Percentiles rank a stretch among this genome's conserved stretches.
Evolutionary conservation across 2,888 invertebrate species (phyloP).

Genomic region (Belgica antarctica): DNA sequence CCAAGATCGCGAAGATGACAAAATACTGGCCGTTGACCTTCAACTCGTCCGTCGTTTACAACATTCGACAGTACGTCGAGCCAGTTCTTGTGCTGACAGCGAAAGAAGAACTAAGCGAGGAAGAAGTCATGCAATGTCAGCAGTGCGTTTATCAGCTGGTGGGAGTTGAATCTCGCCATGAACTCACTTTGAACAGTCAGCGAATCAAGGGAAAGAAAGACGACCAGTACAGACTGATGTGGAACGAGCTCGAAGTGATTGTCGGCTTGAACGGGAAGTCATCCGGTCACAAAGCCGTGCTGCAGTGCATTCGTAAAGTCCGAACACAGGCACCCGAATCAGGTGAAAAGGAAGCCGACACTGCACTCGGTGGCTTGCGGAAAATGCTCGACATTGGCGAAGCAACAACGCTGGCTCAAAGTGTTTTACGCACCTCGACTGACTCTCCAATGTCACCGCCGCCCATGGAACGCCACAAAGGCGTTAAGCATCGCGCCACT

Average conservation of each 20-base stretch:
- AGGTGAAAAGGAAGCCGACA: constrained; percentile 61
- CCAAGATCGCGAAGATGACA: constrained; percentile 72
- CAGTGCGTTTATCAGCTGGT: constrained; percentile 79
- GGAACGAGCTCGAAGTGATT: constrained; percentile 83
- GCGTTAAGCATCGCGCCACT: constrained; percentile 19
- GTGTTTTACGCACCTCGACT: constrained; percentile 71
- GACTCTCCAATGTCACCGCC: constrained; percentile 85
- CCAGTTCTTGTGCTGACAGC: constrained; percentile 76
- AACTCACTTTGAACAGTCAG: constrained; percentile 65
- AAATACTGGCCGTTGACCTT: constrained; percentile 88
- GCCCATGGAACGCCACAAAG: constrained; percentile 52
- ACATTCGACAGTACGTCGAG: constrained; percentile 78
- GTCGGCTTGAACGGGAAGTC: constrained; percentile 76
- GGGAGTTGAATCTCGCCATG: constrained; percentile 78
- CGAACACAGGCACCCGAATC: constrained; percentile 61
- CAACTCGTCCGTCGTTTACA: constrained; percentile 83
- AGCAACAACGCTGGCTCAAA: constrained; percentile 55
- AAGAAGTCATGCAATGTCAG: constrained; percentile 82
- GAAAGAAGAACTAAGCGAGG: constrained; percentile 79
- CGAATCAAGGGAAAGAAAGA: constrained; percentile 60
- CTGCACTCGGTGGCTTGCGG: constrained; percentile 59
- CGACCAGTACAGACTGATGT: constrained; percentile 87
- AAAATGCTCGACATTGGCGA: constrained; percentile 49
- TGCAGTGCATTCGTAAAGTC: constrained; percentile 74
- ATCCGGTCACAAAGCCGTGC: constrained; percentile 71